Base-by-base conservation (phyloP, 2,113 vertebrate species). In the Scopus umbretta region DNA sequence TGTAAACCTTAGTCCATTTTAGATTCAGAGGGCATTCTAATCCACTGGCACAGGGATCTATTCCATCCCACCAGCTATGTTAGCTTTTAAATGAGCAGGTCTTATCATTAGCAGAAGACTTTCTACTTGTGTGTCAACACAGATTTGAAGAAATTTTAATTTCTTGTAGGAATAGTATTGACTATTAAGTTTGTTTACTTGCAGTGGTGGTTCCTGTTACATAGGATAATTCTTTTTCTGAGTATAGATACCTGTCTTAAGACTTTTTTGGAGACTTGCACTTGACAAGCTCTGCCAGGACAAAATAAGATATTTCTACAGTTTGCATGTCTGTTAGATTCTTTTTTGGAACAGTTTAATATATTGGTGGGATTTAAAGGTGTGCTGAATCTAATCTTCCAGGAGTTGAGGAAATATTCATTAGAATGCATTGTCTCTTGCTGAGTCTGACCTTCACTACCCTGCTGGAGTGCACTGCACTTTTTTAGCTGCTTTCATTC, bases 391-490 rank as follows among this genome's bases (percentile, higher is more conserved):
- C 52, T 96, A 94, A 94, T 95, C 92, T 94, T 94, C 61, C 61
- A 86, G 80, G 91, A 94, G 76, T 19, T 79, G 76, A 79, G 76
- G 68, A 94, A 96, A 72, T 68, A 81, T 79, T 94, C 95, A 94
- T 96, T 94, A 94, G 75, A 90, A 95, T 96, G 85, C 71, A 67
- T 91, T 96, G 93, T 96, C 74, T 93, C 67, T 86, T 88, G 67
- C 90, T 16, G 78, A 90, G 53, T 90, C 87, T 94, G 94, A 96
- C 97, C 96, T 97, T 97, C 93, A 62, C 66, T 66, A 50, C 71
- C 49, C 74, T 91, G 49, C 71, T 89, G 86, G 76, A 85, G 42
- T 40, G 32, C 62, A 36, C n/a, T 63, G 84, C 58, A 42, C 3
- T 83, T 91, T 93, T 91, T 92, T 84, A 73, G 80, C 55, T 66